Evolutionary conservation across 2,888 invertebrate genomes (phyloP), one percentile per base, ranked within the genome.

Genomic region (Meiosimyza decipiens): DNA sequence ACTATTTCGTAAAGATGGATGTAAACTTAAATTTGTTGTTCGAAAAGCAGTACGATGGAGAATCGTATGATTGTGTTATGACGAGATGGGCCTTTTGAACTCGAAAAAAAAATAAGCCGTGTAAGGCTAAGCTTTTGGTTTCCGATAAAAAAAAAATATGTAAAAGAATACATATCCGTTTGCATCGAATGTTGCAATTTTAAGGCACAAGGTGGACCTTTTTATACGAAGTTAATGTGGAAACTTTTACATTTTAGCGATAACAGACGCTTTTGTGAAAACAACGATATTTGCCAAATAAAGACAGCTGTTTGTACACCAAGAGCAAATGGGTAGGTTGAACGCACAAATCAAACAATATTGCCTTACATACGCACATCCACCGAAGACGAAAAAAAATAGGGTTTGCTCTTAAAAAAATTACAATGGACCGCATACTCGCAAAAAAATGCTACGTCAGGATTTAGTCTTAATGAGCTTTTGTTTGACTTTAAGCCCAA

Each of bases 241-340:
- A 76, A 16, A 50, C 2, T 22, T 55, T 0, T 62, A 73, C 40
- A 60, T 76, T 5, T 9, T 75, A 11, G 75, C 67, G 2, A 60
- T 76, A 18, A 51, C 69, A 0, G 74, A 74, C 49, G 60, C 68
- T 12, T 77, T 76, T 57, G 73, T 64, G 33, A 65, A 2, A 52
- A 65, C 6, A 68, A 75, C 51, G 63, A 71, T 0, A 79, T 82
- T 3, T 79, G n/a, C n/a, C n/a, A n/a, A n/a, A n/a, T n/a, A n/a
- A n/a, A n/a, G n/a, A n/a, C n/a, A n/a, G n/a, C n/a, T n/a, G n/a
- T n/a, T n/a, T n/a, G n/a, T n/a, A n/a, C n/a, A n/a, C n/a, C 77
- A 0, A 60, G 79, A 71, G 70, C 74, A 1, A 76, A 75, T 51
- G 74, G 77, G 0, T 75, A 76, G 68, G 71, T 73, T 4, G 78